Base-by-base conservation (phyloP, 23 tunicate species). In the Diplosoma virens region DNA sequence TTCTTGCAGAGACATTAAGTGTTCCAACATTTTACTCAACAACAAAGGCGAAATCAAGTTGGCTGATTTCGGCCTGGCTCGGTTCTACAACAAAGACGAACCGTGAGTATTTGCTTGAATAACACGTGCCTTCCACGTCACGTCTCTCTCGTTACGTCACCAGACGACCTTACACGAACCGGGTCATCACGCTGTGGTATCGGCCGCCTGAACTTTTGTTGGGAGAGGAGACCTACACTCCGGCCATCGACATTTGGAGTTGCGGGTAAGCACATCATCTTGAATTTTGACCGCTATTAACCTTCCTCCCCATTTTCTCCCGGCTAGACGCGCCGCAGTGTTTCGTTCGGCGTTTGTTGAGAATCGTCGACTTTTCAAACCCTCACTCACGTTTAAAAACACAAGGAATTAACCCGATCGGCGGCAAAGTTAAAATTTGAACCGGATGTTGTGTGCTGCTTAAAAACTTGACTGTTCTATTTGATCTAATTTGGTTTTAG, bases 111-210 rank as follows among this genome's bases (percentile, higher is more conserved):
- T 9, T 41, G 9, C 66, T 21, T 54, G 5, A 14, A 26, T n/a
- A n/a, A n/a, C n/a, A n/a, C n/a, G n/a, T n/a, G n/a, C n/a, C n/a
- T n/a, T n/a, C n/a, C n/a, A n/a, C n/a, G n/a, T n/a, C n/a, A n/a
- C n/a, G n/a, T n/a, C n/a, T n/a, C n/a, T n/a, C n/a, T n/a, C n/a
- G n/a, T n/a, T n/a, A n/a, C n/a, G n/a, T 16, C 16, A 9, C 16
- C 52, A 67, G 74, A 3, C 74, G 74, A 3, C 74, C 74, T 11
- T 67, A 67, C 26, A 67, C 74, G 5, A 89, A 89, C 35, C 75
- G 85, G 0, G 98, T 93, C 14, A 93, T 93, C 59, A 93, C 98
- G 26, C 60, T 93, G 29, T 93, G 98, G 98, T 93, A 93, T 46
- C 88, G 98, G 0, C 86, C 98, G 1, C 98, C 98, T 3, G 98